phyloP scores from a whole-genome alignment of 1,140 invertebrate species.

The Apis mellifera region DNA sequence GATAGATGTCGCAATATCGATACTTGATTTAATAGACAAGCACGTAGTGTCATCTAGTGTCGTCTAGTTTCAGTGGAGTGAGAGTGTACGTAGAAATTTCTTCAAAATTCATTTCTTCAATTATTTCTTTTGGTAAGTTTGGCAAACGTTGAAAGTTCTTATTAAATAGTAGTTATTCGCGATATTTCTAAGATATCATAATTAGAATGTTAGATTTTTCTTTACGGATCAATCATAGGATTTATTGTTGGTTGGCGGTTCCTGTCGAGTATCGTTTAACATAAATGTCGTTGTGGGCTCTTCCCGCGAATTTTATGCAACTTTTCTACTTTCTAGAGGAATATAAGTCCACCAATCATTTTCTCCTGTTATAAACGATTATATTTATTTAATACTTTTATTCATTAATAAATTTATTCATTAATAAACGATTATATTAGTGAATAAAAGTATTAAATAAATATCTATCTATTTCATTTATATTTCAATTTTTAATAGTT shows the following conservation, averaged over 20 bases:
- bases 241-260: too few species aligned
- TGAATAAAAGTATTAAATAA: conserved; percentile 24
- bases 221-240: too few species aligned
- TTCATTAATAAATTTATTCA: too few species aligned
- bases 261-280: too few species aligned
- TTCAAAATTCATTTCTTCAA: neutral
- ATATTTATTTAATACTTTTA: too few species aligned
- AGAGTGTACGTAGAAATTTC: neutral
- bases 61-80: neutral
- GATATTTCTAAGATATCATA: neutral
- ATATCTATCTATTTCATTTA: neutral
- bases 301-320: too few species aligned
- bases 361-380: too few species aligned
- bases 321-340: too few species aligned
- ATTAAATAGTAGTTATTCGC: neutral
- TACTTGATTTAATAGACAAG: neutral
- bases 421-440: neutral
- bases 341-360: too few species aligned
- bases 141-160: neutral
- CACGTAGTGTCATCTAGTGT: neutral
- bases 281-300: too few species aligned
- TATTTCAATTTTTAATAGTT: neutral
- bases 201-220: neutral
- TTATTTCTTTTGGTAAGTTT: neutral
- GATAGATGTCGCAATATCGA: neutral